Conservation (phyloP, 2,797 vertebrate genomes). For the Catostomus latipinnis region DNA sequence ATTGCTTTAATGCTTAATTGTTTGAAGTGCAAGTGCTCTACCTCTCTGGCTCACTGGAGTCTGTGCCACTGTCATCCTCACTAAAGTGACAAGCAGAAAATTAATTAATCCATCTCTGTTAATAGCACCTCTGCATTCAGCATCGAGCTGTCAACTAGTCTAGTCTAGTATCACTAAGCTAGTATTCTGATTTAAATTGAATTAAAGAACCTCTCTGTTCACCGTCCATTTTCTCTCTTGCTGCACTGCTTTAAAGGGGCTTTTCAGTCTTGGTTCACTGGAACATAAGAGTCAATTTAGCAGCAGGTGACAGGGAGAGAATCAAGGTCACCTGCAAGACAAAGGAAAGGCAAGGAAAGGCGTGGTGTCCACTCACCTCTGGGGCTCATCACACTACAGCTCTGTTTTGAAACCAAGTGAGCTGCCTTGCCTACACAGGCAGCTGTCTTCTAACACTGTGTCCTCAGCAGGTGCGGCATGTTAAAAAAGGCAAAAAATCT, state of each 20-base stretch:
- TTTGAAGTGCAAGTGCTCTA: conserved; percentile 34
- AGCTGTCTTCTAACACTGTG: not conserved
- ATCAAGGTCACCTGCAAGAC: conserved; percentile 49
- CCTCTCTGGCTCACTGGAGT: conserved; percentile 30
- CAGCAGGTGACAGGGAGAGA: conserved; percentile 58
- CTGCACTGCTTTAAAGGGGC: conserved; percentile 65
- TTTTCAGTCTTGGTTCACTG: conserved; percentile 53
- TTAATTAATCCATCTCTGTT: conserved; percentile 68
- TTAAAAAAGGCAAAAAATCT: not conserved
- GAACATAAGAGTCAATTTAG: conserved; percentile 66
- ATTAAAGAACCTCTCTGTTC: conserved; percentile 34
- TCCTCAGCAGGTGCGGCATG: not conserved
- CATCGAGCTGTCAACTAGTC: conserved; percentile 55
- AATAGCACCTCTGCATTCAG: conserved; percentile 62
- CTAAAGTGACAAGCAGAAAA: conserved; percentile 74
- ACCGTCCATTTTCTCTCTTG: conserved; percentile 37
- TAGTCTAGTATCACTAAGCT: too few relatives aligned
- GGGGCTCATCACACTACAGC: conserved; percentile 10
- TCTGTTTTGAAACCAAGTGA: conserved; percentile 1
- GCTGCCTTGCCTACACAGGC: not conserved
- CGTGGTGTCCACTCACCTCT: conserved; percentile 23
- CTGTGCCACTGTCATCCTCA: conserved; percentile 68
- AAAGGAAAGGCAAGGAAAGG: not conserved
- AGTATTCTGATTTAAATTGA: conserved; percentile 32
- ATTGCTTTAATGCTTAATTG: conserved; percentile 57